Evolutionary conservation across 2,113 vertebrate species (phyloP).

Genomic region (Rostratula benghalensis): DNA sequence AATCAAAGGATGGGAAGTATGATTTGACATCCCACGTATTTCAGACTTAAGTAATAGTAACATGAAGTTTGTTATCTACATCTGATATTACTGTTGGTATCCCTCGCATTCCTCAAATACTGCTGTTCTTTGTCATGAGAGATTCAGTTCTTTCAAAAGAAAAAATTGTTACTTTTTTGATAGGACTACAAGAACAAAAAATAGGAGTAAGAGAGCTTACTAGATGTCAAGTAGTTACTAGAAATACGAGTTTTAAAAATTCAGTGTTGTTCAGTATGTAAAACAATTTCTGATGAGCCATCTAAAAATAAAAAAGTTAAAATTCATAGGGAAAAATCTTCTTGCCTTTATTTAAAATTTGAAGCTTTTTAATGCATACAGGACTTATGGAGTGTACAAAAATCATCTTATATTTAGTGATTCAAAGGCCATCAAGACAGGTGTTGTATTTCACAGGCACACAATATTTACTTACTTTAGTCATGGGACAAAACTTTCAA

Average conservation of each 20-base stretch:
- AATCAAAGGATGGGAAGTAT: conserved; percentile 60
- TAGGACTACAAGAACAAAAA: conserved; percentile 67
- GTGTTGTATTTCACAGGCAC: conserved; percentile 47
- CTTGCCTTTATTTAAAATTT: conserved; percentile 66
- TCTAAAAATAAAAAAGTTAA: conserved; percentile 75
- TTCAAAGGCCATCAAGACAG: conserved; percentile 57
- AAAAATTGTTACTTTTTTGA: conserved; percentile 31
- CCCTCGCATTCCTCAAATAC: conserved; percentile 44
- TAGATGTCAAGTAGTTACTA: conserved; percentile 66
- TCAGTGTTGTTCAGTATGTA: conserved; percentile 43
- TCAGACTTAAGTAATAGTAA: conserved; percentile 52
- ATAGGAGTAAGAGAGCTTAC: conserved; percentile 59
- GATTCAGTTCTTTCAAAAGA: conserved; percentile 52
- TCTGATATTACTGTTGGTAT: conserved; percentile 58
- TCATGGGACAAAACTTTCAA: conserved; percentile 12
- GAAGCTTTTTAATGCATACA: conserved; percentile 40
- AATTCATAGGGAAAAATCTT: conserved; percentile 49
- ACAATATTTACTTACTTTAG: not conserved
- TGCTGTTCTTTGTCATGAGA: conserved; percentile 39
- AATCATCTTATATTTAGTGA: conserved; percentile 48
- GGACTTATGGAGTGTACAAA: conserved; percentile 60
- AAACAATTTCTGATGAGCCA: conserved; percentile 63
- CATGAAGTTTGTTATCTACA: conserved; percentile 57
- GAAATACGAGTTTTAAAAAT: conserved; percentile 69
- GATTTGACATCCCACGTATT: conserved; percentile 44